Evolutionary conservation across 2,113 vertebrate species (phyloP).

Genomic region (Psilopsiagon aurifrons): DNA sequence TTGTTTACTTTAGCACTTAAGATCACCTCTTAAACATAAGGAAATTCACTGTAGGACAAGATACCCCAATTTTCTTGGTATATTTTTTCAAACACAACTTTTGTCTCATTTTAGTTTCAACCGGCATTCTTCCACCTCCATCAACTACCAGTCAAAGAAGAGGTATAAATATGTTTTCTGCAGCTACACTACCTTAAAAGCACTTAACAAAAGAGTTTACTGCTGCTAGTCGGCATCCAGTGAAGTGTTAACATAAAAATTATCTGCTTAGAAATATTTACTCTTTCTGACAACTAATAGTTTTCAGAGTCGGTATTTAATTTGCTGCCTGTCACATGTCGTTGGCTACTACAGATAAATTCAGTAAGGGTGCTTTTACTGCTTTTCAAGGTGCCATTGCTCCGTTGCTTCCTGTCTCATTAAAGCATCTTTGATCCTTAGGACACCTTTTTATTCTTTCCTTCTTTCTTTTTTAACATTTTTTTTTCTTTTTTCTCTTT

Average conservation of each 20-base stretch:
- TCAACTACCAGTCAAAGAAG: slow-evolving; percentile 77
- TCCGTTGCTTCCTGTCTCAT: slow-evolving; percentile 37
- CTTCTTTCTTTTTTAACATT: neutral
- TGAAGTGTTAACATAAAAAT: slow-evolving; percentile 55
- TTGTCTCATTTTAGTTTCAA: slow-evolving; percentile 77
- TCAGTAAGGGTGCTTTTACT: slow-evolving; percentile 6
- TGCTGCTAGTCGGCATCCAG: slow-evolving; percentile 33
- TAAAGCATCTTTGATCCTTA: slow-evolving; percentile 15
- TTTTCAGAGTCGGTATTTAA: slow-evolving; percentile 30
- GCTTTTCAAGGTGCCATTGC: slow-evolving; percentile 7
- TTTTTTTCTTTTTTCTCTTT: neutral
- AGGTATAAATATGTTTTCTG: slow-evolving; percentile 66
- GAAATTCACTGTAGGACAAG: neutral
- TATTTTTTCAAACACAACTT: slow-evolving; percentile 19
- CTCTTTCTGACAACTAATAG: slow-evolving; percentile 51
- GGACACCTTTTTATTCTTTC: neutral
- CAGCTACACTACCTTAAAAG: slow-evolving; percentile 38
- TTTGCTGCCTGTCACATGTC: slow-evolving; percentile 9
- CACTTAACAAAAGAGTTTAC: slow-evolving; percentile 39
- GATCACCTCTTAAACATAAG: neutral
- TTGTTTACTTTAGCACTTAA: neutral
- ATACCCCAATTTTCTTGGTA: neutral
- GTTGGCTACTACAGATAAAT: slow-evolving; percentile 24
- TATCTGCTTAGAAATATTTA: neutral
- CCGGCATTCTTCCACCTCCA: slow-evolving; percentile 76